Evolutionary conservation across 2,113 vertebrate species (phyloP).

Genomic region (Dascyllus trimaculatus): DNA sequence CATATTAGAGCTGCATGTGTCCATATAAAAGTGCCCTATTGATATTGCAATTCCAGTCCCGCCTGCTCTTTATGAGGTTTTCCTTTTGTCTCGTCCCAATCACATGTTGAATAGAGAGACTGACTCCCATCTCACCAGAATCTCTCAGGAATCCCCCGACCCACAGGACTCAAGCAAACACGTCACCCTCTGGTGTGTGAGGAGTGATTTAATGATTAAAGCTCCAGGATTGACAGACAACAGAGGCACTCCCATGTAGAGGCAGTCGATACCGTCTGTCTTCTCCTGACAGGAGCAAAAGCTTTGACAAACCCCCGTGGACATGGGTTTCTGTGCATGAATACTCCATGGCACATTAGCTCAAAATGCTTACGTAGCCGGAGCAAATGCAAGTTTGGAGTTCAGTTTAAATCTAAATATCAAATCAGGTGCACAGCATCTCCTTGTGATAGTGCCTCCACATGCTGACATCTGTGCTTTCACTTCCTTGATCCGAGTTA

Average conservation of each 20-base stretch:
- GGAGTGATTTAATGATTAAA: constrained; percentile 4
- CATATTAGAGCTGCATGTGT: too few species aligned
- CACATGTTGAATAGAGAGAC: too few species aligned
- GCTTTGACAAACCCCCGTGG: neutral
- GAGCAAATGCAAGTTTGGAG: constrained; percentile 11
- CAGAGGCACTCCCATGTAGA: neutral
- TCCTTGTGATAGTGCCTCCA: neutral
- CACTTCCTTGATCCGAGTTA: constrained; percentile 27
- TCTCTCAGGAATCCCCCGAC: too few species aligned
- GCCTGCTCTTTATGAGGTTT: too few species aligned
- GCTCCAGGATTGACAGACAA: neutral
- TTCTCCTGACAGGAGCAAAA: neutral
- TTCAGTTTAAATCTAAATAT: constrained; percentile 17
- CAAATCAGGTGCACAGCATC: constrained; percentile 5
- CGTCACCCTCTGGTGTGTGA: too few species aligned
- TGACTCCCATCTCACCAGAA: too few species aligned
- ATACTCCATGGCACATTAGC: neutral
- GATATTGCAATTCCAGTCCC: too few species aligned
- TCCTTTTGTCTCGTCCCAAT: too few species aligned
- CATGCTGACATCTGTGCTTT: constrained; percentile 40
- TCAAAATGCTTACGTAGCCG: constrained; percentile 12
- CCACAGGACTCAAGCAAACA: too few species aligned
- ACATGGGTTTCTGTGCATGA: neutral
- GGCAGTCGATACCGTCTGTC: neutral
- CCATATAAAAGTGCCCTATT: too few species aligned